These are phyloP conservation scores for Parnassius apollo DNA, from an alignment of 2,888 invertebrate genomes.

Conservation along the genomic window DNA sequence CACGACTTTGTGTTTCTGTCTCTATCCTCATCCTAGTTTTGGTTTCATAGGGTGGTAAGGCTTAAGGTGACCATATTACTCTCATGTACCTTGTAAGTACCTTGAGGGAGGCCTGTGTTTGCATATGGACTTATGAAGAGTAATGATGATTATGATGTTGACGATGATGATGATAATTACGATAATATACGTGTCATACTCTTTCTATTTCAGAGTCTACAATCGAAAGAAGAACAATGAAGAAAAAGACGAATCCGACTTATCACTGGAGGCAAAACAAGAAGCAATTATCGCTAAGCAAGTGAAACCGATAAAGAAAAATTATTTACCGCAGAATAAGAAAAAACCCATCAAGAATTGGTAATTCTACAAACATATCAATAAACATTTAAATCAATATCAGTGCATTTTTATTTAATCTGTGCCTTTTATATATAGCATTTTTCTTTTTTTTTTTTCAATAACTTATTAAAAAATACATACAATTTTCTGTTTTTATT, in stretches of 20 bases:
- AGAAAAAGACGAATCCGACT: slow-evolving; percentile 12
- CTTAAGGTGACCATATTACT: no score
- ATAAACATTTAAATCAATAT: slow-evolving; percentile 18
- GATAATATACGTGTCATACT: no score
- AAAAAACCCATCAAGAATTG: slow-evolving; percentile 3
- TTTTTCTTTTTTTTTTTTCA: no score
- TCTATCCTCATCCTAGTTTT: no score
- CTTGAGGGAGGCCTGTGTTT: background rate
- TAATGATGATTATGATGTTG: no score
- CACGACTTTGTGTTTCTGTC: no score
- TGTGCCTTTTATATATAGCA: background rate
- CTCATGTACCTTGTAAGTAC: no score
- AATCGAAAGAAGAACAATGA: slow-evolving; percentile 7
- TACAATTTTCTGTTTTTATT: background rate
- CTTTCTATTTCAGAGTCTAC: slow-evolving; percentile 9
- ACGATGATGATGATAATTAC: no score
- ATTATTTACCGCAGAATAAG: background rate
- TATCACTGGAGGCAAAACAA: slow-evolving; percentile 11
- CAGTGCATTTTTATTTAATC: slow-evolving; percentile 19
- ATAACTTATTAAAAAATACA: background rate
- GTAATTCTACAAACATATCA: slow-evolving; percentile 4
- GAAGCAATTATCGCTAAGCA: background rate
- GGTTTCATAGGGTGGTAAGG: no score
- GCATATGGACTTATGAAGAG: background rate
- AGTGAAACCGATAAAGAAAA: background rate